Percentiles rank a stretch among this genome's conserved stretches.
phyloP scores from a whole-genome alignment of 2,888 invertebrate genomes.

The Caenorhabditis japonica region DNA sequence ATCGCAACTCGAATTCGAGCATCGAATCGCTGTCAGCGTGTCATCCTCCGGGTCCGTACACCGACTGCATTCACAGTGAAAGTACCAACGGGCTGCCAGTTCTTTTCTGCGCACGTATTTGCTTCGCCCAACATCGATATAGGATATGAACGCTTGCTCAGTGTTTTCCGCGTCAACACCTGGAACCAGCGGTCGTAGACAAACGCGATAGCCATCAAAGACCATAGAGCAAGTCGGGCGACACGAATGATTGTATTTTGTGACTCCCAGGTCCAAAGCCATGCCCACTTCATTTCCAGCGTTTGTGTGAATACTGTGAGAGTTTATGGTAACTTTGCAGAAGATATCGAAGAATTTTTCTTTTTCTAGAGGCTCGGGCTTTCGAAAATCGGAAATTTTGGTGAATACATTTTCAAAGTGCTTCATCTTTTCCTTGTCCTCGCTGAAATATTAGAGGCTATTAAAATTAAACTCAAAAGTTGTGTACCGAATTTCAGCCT shows the following conservation, averaged over 20 bases:
- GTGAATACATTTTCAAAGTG: slow-evolving; percentile 72
- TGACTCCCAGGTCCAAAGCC: slow-evolving; percentile 74
- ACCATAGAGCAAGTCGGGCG: slow-evolving; percentile 75
- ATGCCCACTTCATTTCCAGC: slow-evolving; percentile 75
- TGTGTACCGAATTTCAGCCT: slow-evolving; percentile 68
- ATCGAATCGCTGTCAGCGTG: slow-evolving; percentile 67
- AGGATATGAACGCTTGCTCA: slow-evolving; percentile 70
- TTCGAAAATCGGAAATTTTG: slow-evolving; percentile 69
- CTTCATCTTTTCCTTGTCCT: slow-evolving; percentile 67
- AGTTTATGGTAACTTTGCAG: slow-evolving; percentile 75
- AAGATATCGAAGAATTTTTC: slow-evolving; percentile 70
- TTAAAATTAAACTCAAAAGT: too few species aligned
- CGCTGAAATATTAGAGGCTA: slow-evolving; percentile 25
- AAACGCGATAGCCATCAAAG: slow-evolving; percentile 75
- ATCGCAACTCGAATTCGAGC: slow-evolving; percentile 63
- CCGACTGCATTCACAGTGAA: slow-evolving; percentile 73
- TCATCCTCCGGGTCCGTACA: slow-evolving; percentile 74
- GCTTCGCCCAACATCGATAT: slow-evolving; percentile 75
- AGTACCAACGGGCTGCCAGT: slow-evolving; percentile 67
- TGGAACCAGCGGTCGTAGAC: slow-evolving; percentile 71
- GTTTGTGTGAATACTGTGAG: slow-evolving; percentile 75
- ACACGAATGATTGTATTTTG: slow-evolving; percentile 74
- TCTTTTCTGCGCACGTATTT: slow-evolving; percentile 62
- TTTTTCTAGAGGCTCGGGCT: slow-evolving; percentile 64
- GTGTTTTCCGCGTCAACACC: slow-evolving; percentile 56